Evolutionary conservation across 2,888 invertebrate genomes (phyloP), one percentile per base, ranked within the genome.

Genomic region (Clusia tigrina): DNA sequence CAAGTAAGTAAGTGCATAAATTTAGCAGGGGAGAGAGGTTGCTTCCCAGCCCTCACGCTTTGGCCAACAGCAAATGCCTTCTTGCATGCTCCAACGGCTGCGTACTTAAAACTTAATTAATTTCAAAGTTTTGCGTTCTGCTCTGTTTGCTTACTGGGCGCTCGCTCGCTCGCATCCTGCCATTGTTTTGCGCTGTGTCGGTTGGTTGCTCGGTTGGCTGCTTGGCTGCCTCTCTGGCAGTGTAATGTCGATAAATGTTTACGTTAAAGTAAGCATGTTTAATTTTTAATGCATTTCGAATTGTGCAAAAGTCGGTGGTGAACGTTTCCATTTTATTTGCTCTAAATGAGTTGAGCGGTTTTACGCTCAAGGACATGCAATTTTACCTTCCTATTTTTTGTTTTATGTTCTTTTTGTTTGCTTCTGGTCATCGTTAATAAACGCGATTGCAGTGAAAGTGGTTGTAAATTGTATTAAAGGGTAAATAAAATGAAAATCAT

Each of bases 101-200:
- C 12, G 54, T 12, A 20, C 54, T 54, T 54, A n/a, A 54, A 54
- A 54, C 32, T 54, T 54, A 32, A 54, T 54, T 54, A 54, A 54
- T 54, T 32, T 54, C 32, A 54, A 54, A 54, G 54, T 54, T 54
- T 25, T 24, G 15, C 26, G 22, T 54, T 17, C 17, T 17, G 42
- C 42, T 42, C 18, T 54, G 32, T 54, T 32, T 54, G 54, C 32
- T 12, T 2, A 42, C 9, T n/a, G 9, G 42, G 42, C 32, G 32
- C 32, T n/a, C n/a, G n/a, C 32, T 9, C 32, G 12, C 32, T 9
- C 12, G 12, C 32, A 32, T 32, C 32, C 32, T 32, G 5, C 6
- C 5, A 32, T 32, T n/a, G n/a, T n/a, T 32, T 12, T 32, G 32
- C 32, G 6, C 6, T 32, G 32, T 32, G 42, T 17, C 42, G n/a